These are phyloP conservation scores for Lethenteron camtschaticum DNA, from an alignment of 2,113 vertebrate genomes.

Conservation along the genomic window DNA sequence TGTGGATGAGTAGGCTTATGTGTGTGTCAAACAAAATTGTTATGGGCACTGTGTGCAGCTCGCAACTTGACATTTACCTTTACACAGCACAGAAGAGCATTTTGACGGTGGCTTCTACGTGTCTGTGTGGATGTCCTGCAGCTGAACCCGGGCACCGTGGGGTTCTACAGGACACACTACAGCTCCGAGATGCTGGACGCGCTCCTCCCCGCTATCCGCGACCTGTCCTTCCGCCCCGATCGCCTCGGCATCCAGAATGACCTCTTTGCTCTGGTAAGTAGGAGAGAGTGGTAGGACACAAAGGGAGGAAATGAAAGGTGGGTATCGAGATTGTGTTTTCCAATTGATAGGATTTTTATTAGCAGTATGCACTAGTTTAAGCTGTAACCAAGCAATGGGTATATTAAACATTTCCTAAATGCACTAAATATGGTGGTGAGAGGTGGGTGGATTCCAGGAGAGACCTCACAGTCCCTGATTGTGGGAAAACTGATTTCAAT, in stretches of 20 bases:
- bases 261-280: slow-evolving; percentile 75
- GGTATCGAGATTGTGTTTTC: too few relatives aligned
- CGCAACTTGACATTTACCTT: not conserved
- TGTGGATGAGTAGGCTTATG: slow-evolving; percentile 1
- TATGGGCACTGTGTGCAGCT: not conserved
- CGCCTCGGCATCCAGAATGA: slow-evolving; percentile 87
- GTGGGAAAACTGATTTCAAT: too few relatives aligned
- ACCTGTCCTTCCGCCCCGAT: slow-evolving; percentile 81
- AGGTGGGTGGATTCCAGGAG: too few relatives aligned
- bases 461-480: too few relatives aligned
- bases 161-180: slow-evolving; percentile 91
- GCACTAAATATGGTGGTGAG: too few relatives aligned
- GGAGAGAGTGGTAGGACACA: too few relatives aligned
- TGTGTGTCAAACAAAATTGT: not conserved
- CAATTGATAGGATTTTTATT: too few relatives aligned
- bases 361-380: too few relatives aligned
- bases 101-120: too few relatives aligned
- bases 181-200: slow-evolving; percentile 64
- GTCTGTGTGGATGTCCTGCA: slow-evolving; percentile 13
- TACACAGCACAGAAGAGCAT: not conserved
- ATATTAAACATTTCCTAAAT: too few relatives aligned
- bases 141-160: slow-evolving; percentile 85
- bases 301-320: too few relatives aligned
- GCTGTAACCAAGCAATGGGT: too few relatives aligned
- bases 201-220: slow-evolving; percentile 55